phyloP scores from a whole-genome alignment of 2,113 vertebrate species.

The Tenebrosternarchus preto region DNA sequence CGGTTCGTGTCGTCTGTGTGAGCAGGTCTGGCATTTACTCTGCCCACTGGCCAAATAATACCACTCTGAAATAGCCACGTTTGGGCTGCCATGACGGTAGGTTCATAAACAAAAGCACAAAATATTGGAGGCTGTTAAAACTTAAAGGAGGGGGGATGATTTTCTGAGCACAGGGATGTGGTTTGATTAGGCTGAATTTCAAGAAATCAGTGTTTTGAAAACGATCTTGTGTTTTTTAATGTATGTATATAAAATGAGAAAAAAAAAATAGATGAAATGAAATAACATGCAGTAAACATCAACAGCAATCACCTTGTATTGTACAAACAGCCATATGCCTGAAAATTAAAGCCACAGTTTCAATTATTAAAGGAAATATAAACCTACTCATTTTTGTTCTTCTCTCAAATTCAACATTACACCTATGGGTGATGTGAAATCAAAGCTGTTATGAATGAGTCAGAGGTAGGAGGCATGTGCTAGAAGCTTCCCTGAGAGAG shows the following conservation, averaged over 20 bases:
- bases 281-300: not conserved
- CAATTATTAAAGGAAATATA: not conserved
- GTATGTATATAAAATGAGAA: not conserved
- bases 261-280: not conserved
- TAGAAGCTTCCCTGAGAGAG: too few relatives aligned
- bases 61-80: slow-evolving; percentile 40
- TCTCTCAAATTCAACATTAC: slow-evolving; percentile 4
- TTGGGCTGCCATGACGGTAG: slow-evolving; percentile 22
- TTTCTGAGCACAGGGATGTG: not conserved
- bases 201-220: slow-evolving; percentile 6
- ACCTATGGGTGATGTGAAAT: not conserved
- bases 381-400: slow-evolving; percentile 2
- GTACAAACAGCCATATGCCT: not conserved
- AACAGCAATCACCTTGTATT: not conserved
- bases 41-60: slow-evolving; percentile 41
- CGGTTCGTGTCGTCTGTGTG: slow-evolving; percentile 36
- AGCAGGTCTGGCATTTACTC: slow-evolving; percentile 32
- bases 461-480: too few relatives aligned
- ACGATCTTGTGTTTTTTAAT: not conserved
- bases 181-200: not conserved
- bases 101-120: slow-evolving; percentile 1
- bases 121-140: slow-evolving; percentile 8
- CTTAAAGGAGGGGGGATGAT: not conserved
- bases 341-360: not conserved
- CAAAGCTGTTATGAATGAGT: too few relatives aligned